Base-by-base conservation (phyloP, 2,888 invertebrate genomes). In the Euclidia mi region DNA sequence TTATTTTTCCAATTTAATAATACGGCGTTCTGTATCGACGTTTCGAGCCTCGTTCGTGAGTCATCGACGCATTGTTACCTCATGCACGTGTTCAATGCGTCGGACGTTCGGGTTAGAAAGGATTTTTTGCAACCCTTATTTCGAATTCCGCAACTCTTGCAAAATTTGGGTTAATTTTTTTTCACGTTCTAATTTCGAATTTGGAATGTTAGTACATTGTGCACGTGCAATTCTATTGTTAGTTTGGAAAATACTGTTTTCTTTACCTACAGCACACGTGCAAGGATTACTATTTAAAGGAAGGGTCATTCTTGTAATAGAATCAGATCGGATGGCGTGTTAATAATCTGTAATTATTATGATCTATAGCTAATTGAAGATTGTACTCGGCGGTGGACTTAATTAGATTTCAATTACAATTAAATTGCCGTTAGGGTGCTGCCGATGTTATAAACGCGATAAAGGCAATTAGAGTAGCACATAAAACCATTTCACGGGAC, bases 141-240 rank as follows among this genome's bases (percentile, higher is more conserved):
- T 87, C 75, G 74, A 87, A 94, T 94, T 94, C 91, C 93, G 94
- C 93, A 94, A 94, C 94, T 94, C 94, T 94, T 94, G 90, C 94
- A 83, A 90, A 90, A 90, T 92, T 92, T 92, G 90, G 90, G 92
- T 92, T 91, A 89, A 84, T 76, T 85, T 82, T 87, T 89, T 90
- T 80, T 83, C 71, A 62, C 62, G 42, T 71, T 77, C 77, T 75
- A 84, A 87, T 88, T 88, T 89, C 71, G 53, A 65, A 67, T 73
- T 66, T 68, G 75, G 75, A 79, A 84, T 87, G 70, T 78, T 80
- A 29, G 37, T 40, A 45, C 41, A 35, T 56, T 46, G 62, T 75
- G 76, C 82, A 78, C 83, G 79, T 81, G 82, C 81, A 85, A 76
- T 79, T 65, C 76, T 35, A 72, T 76, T 72, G 76, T 78, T 68